Conservation (phyloP, 23 tunicate species). For the Trididemnum clinides region DNA sequence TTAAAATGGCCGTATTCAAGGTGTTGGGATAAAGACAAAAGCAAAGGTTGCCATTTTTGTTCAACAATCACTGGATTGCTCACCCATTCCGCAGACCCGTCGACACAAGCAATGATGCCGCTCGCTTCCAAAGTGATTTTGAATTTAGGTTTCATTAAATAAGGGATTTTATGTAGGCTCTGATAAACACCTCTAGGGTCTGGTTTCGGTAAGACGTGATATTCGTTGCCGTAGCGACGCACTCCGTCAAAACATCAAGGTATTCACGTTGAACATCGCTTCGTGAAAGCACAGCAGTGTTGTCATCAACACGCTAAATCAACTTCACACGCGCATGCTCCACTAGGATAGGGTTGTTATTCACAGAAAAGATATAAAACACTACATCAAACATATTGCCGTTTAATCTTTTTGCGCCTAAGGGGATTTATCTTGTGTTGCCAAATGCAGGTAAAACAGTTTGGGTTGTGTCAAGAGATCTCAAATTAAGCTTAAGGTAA, state of each 20-base stretch:
- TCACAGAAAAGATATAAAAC: background rate
- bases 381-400: background rate
- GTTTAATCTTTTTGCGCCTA: background rate
- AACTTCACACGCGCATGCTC: background rate
- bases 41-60: slow-evolving; percentile 2
- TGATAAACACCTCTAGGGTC: too few species aligned
- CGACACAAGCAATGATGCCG: slow-evolving; percentile 16
- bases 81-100: slow-evolving; percentile 38
- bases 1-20: slow-evolving; percentile 3
- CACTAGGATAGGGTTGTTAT: background rate
- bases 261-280: background rate
- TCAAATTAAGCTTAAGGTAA: background rate
- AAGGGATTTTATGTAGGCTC: too few species aligned
- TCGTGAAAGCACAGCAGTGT: background rate
- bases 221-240: background rate
- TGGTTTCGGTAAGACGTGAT: too few species aligned
- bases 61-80: slow-evolving; percentile 25
- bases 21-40: slow-evolving; percentile 40
- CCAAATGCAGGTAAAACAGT: background rate
- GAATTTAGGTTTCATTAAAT: too few species aligned
- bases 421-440: background rate
- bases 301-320: background rate
- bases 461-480: background rate
- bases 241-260: background rate
- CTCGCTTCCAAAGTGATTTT: background rate